Conservation (phyloP, 1,140 invertebrate species). For the Pogonomyrmex californicus region DNA sequence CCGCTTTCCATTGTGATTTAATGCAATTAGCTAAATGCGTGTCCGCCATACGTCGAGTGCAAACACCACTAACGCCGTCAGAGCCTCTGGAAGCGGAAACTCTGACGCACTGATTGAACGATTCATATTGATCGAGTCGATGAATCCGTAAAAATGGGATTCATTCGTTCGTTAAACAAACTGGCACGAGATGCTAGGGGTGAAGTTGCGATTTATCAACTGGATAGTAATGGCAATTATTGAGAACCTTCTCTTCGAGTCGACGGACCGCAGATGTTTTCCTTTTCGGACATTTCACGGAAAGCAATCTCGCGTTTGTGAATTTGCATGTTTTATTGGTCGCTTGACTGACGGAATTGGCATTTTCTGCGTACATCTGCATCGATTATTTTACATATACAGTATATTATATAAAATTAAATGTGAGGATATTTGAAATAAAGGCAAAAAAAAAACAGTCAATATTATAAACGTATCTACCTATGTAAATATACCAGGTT, state of each 20-base stretch:
- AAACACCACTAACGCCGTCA: constrained; percentile 21
- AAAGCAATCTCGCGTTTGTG: constrained; percentile 65
- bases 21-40: constrained; percentile 56
- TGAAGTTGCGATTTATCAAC: constrained; percentile 26
- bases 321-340: constrained; percentile 58
- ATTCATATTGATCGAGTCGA: constrained; percentile 21
- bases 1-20: too few species aligned
- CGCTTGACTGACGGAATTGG: neutral
- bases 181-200: constrained; percentile 7
- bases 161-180: constrained; percentile 51
- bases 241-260: constrained; percentile 19
- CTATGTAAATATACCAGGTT: neutral
- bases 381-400: neutral
- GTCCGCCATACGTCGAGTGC: constrained; percentile 9
- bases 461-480: neutral
- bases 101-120: constrained; percentile 9
- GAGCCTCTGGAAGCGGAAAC: neutral
- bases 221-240: constrained; percentile 6
- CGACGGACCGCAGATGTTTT: constrained; percentile 72
- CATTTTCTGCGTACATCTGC: constrained; percentile 48
- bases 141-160: constrained; percentile 5
- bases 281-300: constrained; percentile 55
- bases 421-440: neutral
- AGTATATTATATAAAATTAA: constrained; percentile 32
- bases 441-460: neutral